Base-by-base conservation (phyloP, 2,888 invertebrate species). In the Drosophila greeni region DNA sequence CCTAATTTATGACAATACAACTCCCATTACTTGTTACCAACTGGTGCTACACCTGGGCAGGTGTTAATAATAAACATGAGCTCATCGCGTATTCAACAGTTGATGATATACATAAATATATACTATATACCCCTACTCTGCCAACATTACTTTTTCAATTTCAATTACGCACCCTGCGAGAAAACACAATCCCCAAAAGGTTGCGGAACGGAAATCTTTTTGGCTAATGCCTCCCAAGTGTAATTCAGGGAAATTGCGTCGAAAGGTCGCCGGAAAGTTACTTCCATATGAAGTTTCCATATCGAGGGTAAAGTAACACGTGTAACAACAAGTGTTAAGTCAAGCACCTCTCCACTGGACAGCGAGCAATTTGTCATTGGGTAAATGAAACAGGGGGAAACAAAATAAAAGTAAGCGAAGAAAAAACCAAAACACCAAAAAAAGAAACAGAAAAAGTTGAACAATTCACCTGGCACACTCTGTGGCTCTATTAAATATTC, bases 261-360 rank as follows among this genome's bases (percentile, higher is more conserved):
- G 74, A 79, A 82, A 77, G 79, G 80, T 79, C 45, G 43, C 16
- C 16, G 24, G 12, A 66, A 72, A 70, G 67, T 73, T 73, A 65
- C 42, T 60, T 66, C 61, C 61, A 66, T 60, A 24, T 45, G 43
- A 6, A 26, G 45, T 18, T 31, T 45, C 29, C 29, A 49, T 55
- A 49, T 55, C 51, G 58, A 34, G 51, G 40, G 33, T 33, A 39
- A 20, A 61, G 23, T 11, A 40, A 51, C 76, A 74, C 60, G 73
- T 79, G 77, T 69, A 67, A 71, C 77, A 77, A 79, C 78, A 79
- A 79, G 78, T 79, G 78, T 75, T 80, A 82, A 76, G 65, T 66
- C 66, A 68, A 60, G 67, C 72, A 68, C 78, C 64, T 66, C 52
- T 47, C 45, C 51, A 23, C 51, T 56, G 56, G 56, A 16, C 56